phyloP scores from a whole-genome alignment of 2,113 vertebrate species.

The Leptocoma aspasia region DNA sequence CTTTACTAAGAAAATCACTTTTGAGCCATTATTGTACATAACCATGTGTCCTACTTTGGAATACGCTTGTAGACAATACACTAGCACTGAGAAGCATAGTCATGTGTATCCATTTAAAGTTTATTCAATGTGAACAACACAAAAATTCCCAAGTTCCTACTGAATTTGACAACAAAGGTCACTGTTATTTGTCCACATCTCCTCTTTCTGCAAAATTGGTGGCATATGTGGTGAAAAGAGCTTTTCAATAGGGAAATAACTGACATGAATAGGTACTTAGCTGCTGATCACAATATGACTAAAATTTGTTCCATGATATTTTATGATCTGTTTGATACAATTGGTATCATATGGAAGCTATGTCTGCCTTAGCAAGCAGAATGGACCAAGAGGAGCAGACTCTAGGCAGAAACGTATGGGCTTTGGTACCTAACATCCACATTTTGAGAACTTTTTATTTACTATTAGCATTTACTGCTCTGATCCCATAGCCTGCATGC shows the following conservation, averaged over 20 bases:
- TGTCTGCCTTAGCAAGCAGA: neutral
- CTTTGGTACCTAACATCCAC: neutral
- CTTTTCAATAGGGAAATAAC: neutral
- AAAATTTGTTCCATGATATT: neutral
- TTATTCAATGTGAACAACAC: neutral
- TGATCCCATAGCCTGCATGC: neutral
- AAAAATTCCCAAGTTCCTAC: neutral
- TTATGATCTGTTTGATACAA: neutral
- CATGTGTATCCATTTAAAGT: neutral
- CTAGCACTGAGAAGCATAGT: neutral
- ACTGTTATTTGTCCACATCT: neutral
- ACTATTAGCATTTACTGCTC: neutral
- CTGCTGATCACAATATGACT: neutral
- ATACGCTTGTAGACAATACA: neutral
- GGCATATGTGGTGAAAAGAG: neutral
- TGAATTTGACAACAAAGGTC: neutral
- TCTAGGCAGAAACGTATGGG: neutral
- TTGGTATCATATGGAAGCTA: neutral
- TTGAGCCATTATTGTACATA: neutral
- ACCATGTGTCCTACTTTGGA: neutral
- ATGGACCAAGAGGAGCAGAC: neutral
- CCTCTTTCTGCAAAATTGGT: neutral
- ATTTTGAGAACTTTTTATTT: neutral
- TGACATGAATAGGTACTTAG: neutral
- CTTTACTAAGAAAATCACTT: neutral